Base-by-base conservation (phyloP, 2,888 invertebrate species). In the Caenorhabditis sulstoni region DNA sequence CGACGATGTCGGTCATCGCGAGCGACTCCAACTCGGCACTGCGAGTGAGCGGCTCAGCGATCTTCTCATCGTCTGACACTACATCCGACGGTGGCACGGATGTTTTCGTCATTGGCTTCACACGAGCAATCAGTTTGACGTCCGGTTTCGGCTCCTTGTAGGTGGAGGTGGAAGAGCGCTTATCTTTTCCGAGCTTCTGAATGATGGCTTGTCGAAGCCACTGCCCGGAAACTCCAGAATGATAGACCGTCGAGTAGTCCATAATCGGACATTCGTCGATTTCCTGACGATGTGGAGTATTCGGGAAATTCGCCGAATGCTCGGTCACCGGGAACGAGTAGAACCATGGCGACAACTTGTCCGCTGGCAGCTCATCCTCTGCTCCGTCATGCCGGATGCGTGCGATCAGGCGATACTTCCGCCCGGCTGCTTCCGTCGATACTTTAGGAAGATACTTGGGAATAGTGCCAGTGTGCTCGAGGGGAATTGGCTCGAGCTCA, bases 381-480 rank as follows among this genome's bases (percentile, higher is more conserved):
- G 79, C 79, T 14, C 81, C 82, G 14, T 73, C 74, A 52, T 84
- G 81, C 0, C 75, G 64, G 44, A 65, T 41, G 3, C 83, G 70
- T n/a, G 67, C 52, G 16, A 83, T 73, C 68, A 78, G 73, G 57
- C 78, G 77, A 68, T 62, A 61, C 71, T 71, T 71, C 71, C 62
- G 62, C n/a, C 20, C 29, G 18, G 14, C 41, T 57, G 22, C 57
- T 55, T 37, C 47, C 20, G 47, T 11, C n/a, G 23, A 20, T 44
- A 53, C 53, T 41, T n/a, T 29, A 9, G 62, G 39, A 12, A 14
- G 20, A 22, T 58, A 52, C 7, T 45, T 35, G n/a, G 50, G 29
- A 39, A 16, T 29, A 23, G 18, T 50, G 59, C 16, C 20, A 12
- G n/a, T 12, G n/a, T 50, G 23, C 5, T 62, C 55, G 22, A 74